These are phyloP conservation scores for Microplitis mediator DNA, from an alignment of 1,140 invertebrate species.

Conservation along the genomic window DNA sequence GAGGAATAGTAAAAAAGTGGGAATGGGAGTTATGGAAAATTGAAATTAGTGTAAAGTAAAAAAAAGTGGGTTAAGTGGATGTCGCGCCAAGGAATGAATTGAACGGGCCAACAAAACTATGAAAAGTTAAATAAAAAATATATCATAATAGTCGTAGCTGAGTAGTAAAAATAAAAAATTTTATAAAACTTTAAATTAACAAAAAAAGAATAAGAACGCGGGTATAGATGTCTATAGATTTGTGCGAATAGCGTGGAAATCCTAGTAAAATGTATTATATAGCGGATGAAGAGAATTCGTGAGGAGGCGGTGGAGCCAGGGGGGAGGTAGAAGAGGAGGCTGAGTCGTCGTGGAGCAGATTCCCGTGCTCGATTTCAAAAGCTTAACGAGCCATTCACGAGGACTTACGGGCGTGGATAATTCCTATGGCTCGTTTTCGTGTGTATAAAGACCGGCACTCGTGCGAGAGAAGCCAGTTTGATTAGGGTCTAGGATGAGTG, in stretches of 20 bases:
- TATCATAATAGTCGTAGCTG: neutral
- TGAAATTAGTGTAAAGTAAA: neutral
- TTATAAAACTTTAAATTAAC: neutral
- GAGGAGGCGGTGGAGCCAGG: neutral
- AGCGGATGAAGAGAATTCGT: neutral
- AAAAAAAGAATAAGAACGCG: neutral
- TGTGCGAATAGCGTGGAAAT: neutral
- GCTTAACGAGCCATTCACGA: slow-evolving; percentile 35
- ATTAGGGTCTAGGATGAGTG: slow-evolving; percentile 9
- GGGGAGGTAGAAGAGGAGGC: neutral
- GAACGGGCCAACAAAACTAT: neutral
- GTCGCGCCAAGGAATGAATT: neutral
- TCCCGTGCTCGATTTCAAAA: slow-evolving; percentile 32
- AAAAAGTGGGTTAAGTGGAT: neutral
- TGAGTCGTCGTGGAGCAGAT: slow-evolving; percentile 8
- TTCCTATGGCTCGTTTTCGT: slow-evolving; percentile 18
- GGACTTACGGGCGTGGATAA: slow-evolving; percentile 28
- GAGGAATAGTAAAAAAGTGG: neutral
- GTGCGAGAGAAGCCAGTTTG: slow-evolving; percentile 21
- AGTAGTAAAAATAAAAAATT: neutral
- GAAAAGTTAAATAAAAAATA: neutral
- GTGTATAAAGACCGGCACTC: neutral
- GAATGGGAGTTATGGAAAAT: neutral
- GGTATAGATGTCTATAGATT: neutral
- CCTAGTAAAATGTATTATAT: neutral